phyloP scores from a whole-genome alignment of 1,140 invertebrate species.

The Lepidurus couesii region DNA sequence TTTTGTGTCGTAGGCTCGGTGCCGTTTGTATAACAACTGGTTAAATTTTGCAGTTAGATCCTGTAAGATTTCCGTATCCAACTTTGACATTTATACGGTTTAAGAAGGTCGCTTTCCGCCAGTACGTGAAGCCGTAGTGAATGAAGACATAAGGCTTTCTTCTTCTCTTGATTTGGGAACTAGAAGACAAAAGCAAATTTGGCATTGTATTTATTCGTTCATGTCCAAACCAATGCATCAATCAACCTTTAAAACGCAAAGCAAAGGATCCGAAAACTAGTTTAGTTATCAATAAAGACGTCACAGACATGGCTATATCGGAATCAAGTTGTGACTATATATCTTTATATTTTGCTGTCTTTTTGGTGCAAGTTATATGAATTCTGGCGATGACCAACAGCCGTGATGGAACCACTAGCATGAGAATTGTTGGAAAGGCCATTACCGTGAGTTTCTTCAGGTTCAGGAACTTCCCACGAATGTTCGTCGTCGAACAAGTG shows the following conservation, averaged over 20 bases:
- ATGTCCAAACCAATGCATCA: neutral
- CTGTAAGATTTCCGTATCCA: neutral
- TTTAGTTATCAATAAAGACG: neutral
- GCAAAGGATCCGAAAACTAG: too few species aligned
- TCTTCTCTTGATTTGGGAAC: conserved; percentile 13
- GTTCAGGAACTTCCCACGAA: conserved; percentile 46
- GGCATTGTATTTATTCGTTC: neutral
- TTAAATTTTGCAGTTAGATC: neutral
- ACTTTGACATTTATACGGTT: neutral
- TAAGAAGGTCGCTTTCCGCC: neutral
- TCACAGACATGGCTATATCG: neutral
- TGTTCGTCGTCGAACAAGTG: conserved; percentile 48
- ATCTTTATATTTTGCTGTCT: conserved; percentile 5
- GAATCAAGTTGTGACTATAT: neutral
- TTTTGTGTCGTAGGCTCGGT: neutral
- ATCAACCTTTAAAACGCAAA: too few species aligned
- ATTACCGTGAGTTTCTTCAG: conserved; percentile 31
- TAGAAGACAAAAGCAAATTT: neutral
- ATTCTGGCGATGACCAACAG: conserved; percentile 19
- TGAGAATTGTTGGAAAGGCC: conserved; percentile 8
- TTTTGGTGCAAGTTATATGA: neutral
- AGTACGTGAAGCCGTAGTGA: neutral
- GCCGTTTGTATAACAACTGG: neutral
- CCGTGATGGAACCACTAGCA: neutral
- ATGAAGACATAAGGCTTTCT: conserved; percentile 1